phyloP scores from a whole-genome alignment of 2,888 invertebrate species.

The Anthophora plumipes region DNA sequence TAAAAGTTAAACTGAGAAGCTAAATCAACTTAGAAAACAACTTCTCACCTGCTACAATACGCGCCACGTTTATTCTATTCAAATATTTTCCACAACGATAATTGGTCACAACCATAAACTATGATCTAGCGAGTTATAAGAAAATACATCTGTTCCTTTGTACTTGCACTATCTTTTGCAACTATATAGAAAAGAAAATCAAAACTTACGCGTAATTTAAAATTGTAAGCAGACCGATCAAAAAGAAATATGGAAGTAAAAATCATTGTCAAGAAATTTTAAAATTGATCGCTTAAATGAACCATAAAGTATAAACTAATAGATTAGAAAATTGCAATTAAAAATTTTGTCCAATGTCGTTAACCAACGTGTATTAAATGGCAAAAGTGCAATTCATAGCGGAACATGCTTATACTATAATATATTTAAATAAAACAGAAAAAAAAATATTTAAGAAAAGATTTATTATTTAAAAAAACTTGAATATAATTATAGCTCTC shows the following conservation, averaged over 20 bases:
- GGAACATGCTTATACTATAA: background rate
- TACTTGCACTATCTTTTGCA: background rate
- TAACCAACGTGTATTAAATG: background rate
- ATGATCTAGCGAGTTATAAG: background rate
- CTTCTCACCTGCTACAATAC: background rate
- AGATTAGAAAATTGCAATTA: background rate
- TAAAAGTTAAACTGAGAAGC: background rate
- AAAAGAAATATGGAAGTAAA: background rate
- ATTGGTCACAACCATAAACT: background rate
- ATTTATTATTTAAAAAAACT: background rate
- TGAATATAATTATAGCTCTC: background rate
- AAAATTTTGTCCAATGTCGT: background rate
- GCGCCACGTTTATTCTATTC: background rate
- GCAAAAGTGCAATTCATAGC: conserved; percentile 46
- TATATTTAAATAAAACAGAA: background rate
- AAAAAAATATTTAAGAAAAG: background rate
- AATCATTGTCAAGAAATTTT: background rate
- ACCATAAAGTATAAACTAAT: background rate
- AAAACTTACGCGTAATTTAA: background rate
- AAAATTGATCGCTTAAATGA: conserved; percentile 2
- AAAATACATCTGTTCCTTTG: background rate
- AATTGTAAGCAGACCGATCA: background rate
- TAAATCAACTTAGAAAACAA: background rate
- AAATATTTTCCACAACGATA: conserved; percentile 6
- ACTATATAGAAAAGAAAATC: background rate